Base-by-base conservation (phyloP, 1,140 invertebrate genomes). In the Ectropis grisescens region DNA sequence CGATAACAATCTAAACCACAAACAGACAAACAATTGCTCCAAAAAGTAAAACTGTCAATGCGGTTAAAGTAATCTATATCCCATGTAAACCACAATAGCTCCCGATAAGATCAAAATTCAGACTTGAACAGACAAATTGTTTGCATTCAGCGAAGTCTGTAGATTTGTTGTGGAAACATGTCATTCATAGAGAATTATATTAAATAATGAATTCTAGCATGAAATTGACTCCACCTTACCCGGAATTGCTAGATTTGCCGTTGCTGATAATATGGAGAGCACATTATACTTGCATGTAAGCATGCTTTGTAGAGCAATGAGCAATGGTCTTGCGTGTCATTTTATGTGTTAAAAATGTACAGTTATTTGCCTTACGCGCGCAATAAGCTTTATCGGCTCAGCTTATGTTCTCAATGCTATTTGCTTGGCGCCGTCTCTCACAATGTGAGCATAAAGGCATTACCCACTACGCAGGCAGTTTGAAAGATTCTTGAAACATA, bases 81-180 rank as follows among this genome's bases (percentile, higher is more conserved):
- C 45, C 46, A 61, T 48, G 22, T 37, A 33, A 37, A 46, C 36
- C 37, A 72, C 71, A 74, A 79, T 58, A 46, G 51, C 7, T 4
- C 6, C 14, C 14, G 74, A 79, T 79, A 76, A 76, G 57, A 79
- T 79, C 71, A 57, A 51, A 61, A 38, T 47, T 59, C 45, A 35
- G 28, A 58, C 67, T 49, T 58, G 46, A 57, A 38, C 47, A 50
- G 57, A 76, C 67, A 76, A 74, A 74, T 74, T 70, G 70, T 70
- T 52, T 29, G 47, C 50, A 43, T 60, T 53, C 47, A 56, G 47
- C 55, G 56, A 48, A 48, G 46, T 59, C 53, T 44, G 41, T 47
- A 51, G 9, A 47, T 29, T 16, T 78, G 66, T 80, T 80, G 76
- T 61, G 68, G 70, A 71, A 79, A 79, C 69, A 80, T 72, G 67